These are phyloP conservation scores for human (Homo sapiens) DNA, from an alignment of 2,113 vertebrate genomes.

Conservation along the genomic window GRCh38 chr12:89258501-89259000, in stretches of 20 bases:
- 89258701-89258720: constrained; percentile 48
- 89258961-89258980: not conserved
- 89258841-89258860: not conserved
- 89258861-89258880: not conserved
- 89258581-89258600: not conserved
- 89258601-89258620: not conserved
- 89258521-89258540: not conserved
- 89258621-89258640: not conserved
- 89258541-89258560: not conserved
- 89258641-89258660: constrained; percentile 7
- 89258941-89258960: not conserved
- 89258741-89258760: not conserved
- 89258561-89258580: not conserved
- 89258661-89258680: constrained; percentile 48
- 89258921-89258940: not conserved
- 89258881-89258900: not conserved
- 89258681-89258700: not conserved
- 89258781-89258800: not conserved
- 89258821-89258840: not conserved
- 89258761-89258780: not conserved
- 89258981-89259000: not conserved
- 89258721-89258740: constrained; percentile 14
- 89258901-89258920: not conserved
- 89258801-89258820: not conserved
- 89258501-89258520: not conserved